Evolutionary conservation across 2,888 invertebrate species (phyloP), one percentile per base, ranked within the genome.

Genomic region (Linyphia triangularis): DNA sequence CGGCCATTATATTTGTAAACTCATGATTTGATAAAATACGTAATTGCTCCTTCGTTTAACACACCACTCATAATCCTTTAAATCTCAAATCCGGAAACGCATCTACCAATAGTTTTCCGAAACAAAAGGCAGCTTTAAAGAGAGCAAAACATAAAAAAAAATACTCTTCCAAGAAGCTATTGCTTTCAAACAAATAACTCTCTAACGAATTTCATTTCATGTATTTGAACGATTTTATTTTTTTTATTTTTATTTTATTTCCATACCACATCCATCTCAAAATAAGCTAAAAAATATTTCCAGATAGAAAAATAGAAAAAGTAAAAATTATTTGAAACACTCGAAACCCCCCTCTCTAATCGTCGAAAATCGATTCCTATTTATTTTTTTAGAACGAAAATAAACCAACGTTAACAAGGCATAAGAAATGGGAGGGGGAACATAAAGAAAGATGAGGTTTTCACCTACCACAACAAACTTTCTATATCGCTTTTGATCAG

Each of bases 321-420:
- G 13, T n/a, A n/a, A n/a, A 69, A 22, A 30, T 13, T 13, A 13
- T 22, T 1, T 13, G 40, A 9, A 69, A 13, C 24, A 40, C 22
- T 40, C 51, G 51, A 51, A 51, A 51, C 51, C 16, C 13, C 59
- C n/a, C 28, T 16, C 61, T 28, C 26, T 61, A 82, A 61, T 82
- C 81, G 70, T 22, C 61, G 26, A 26, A 22, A n/a, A 69, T 70
- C 81, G 37, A 70, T 70, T 61, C 19, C 5, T 57, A 57, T 78
- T 65, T 65, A 22, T 67, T 30, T 51, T 13, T 33, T 70, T 26
- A 19, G 22, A 43, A 57, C 5, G 16, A 57, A 51, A 82, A 37
- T 24, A 59, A 82, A 40, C 26, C 70, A 70, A 82, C 19, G 70
- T 69, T 79, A 79, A 70, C 70, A 82, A 82, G 61, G 70, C 37